Percentiles rank a stretch among this genome's conserved stretches.
Evolutionary conservation across 2,797 vertebrate genomes (phyloP).

Genomic region (Hyperoplus lanceolatus): DNA sequence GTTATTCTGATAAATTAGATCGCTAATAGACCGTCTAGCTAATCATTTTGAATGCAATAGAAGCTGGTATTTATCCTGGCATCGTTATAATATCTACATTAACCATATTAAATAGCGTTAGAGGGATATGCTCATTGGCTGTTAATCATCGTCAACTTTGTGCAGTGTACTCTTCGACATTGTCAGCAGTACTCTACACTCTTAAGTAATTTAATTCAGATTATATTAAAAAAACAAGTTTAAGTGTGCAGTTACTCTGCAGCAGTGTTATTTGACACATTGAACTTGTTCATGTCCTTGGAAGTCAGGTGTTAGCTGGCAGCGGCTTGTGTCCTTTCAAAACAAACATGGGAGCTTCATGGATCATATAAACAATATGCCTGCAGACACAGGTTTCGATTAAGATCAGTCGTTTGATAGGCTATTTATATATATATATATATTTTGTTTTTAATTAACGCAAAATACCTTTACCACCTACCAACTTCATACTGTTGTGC

Average conservation of each 20-base stretch:
- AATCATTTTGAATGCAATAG: not conserved
- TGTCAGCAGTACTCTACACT: too few species aligned
- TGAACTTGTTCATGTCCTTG: conserved; percentile 69
- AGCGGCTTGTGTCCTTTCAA: not conserved
- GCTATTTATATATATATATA: too few species aligned
- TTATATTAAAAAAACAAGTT: not conserved
- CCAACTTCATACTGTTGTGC: not conserved
- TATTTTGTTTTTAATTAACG: too few species aligned
- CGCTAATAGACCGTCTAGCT: fast-evolving
- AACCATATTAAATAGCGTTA: not conserved
- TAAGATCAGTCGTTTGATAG: not conserved
- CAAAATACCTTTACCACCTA: not conserved
- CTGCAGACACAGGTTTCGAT: not conserved
- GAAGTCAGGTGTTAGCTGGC: conserved; percentile 24
- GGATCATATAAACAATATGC: not conserved
- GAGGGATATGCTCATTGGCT: not conserved
- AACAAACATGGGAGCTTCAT: not conserved
- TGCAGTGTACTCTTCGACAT: too few species aligned
- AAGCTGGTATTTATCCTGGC: not conserved
- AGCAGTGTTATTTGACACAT: conserved; percentile 7
- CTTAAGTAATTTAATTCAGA: not conserved
- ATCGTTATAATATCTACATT: not conserved
- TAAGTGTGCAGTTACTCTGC: not conserved
- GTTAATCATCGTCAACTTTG: not conserved
- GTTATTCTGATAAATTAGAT: fast-evolving